phyloP scores from a whole-genome alignment of 2,888 invertebrate species.

The Amphimallon solstitiale region DNA sequence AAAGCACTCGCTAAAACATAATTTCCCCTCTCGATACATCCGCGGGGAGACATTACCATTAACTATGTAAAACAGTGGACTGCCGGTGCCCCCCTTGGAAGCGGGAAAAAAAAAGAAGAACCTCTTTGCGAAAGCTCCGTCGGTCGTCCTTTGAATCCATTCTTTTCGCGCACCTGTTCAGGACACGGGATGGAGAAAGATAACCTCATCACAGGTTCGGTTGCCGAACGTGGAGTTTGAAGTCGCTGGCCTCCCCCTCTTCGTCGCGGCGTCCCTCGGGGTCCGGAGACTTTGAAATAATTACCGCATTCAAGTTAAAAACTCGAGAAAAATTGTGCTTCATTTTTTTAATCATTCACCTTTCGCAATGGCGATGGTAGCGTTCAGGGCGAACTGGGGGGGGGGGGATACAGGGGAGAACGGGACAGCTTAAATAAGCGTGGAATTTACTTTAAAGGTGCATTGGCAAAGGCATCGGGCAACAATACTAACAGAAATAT shows the following conservation, averaged over 20 bases:
- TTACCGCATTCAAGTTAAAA: slow-evolving; percentile 62
- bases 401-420: slow-evolving; percentile 1
- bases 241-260: not conserved
- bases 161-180: slow-evolving; percentile 18
- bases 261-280: slow-evolving; percentile 42
- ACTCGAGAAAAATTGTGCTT: slow-evolving; percentile 62
- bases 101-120: too few relatives aligned
- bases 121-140: not conserved
- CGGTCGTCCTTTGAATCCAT: not conserved
- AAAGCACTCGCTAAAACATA: slow-evolving; percentile 57
- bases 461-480: too few relatives aligned
- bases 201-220: not conserved
- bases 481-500: too few relatives aligned
- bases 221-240: not conserved
- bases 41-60: slow-evolving; percentile 57
- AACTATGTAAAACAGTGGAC: slow-evolving; percentile 53
- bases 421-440: not conserved
- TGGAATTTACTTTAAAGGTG: too few relatives aligned
- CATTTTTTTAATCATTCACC: slow-evolving; percentile 64
- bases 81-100: not conserved
- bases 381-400: too few relatives aligned
- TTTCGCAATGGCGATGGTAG: slow-evolving; percentile 51
- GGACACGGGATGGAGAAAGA: not conserved
- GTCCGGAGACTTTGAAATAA: slow-evolving; percentile 60
- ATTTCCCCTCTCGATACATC: slow-evolving; percentile 57